Evolutionary conservation across 2,797 vertebrate species (phyloP).

Genomic region (Macropodus opercularis): DNA sequence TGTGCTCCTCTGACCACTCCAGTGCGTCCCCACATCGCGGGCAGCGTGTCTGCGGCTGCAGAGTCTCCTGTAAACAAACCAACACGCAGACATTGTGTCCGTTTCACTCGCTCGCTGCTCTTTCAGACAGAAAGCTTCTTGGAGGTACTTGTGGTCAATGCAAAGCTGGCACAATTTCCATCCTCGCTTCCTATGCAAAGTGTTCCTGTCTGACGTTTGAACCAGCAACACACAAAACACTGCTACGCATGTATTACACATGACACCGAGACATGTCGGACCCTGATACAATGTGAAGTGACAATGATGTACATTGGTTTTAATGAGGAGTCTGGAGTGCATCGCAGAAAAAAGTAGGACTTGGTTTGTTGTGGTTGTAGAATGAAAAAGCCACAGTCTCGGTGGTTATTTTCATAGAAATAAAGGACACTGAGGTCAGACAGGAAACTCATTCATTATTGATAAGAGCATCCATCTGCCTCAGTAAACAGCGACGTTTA

Average conservation of each 20-base stretch:
- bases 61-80: constrained; percentile 64
- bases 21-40: constrained; percentile 75
- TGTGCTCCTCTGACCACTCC: constrained; percentile 75
- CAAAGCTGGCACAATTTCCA: constrained; percentile 77
- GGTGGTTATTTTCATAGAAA: constrained; percentile 33
- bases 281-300: constrained; percentile 5
- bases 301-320: neutral
- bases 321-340: neutral
- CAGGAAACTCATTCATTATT: constrained; percentile 52
- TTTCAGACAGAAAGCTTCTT: constrained; percentile 31
- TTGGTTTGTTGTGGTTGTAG: constrained; percentile 16
- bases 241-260: constrained; percentile 14
- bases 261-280: constrained; percentile 1
- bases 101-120: constrained; percentile 26
- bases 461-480: constrained; percentile 59
- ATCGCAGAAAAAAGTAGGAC: constrained; percentile 8
- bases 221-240: constrained; percentile 34
- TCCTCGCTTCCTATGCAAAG: constrained; percentile 80
- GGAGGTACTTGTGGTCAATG: constrained; percentile 71
- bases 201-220: constrained; percentile 42
- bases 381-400: constrained; percentile 12
- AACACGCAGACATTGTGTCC: constrained; percentile 20
- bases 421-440: constrained; percentile 32
- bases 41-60: constrained; percentile 71
- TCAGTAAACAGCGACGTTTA: constrained; percentile 53